Evolutionary conservation across 2,113 vertebrate genomes (phyloP), one percentile per base, ranked within the genome.

Genomic region (Pelodiscus sinensis): DNA sequence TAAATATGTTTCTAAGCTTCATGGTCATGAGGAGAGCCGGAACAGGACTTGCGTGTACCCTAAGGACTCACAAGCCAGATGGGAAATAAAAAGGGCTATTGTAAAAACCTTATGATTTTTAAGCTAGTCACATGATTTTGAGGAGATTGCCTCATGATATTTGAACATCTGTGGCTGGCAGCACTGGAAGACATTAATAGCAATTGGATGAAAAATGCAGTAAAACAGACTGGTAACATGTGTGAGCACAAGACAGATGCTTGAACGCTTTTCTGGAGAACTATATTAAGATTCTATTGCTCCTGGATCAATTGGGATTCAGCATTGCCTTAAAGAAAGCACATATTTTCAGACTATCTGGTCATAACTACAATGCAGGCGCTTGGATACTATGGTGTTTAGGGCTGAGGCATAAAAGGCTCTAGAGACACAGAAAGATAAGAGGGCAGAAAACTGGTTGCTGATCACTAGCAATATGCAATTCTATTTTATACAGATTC

Each of bases 161-260:
- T 3, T 2, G 84, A 96, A 93, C 71, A 95, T 80, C 82, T 96
- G 94, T 78, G 86, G 65, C 0, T 56, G 10, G 78, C 18, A 93
- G 92, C 50, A 29, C n/a, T 19, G 65, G 9, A 91, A 93, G 80
- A 85, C 54, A 91, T 1, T 1, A 88, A 92, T 14, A 58, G 3
- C 82, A 95, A 87, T 8, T 82, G 29, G 58, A 90, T 92, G 82
- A 95, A 91, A 95, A 93, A 88, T 54, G 29, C 38, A 62, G 80
- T 92, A 84, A 88, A 89, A 93, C 3, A 88, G 73, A 84, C 62
- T 92, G 92, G 84, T 29, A 95, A 83, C 0, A 0, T 6, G 86
- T 16, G 92, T 25, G 27, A 58, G 0, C 1, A 81, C 31, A 85
- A 54, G 84, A 19, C 73, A 96, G 73, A 88, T 82, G 82, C 29